phyloP scores from a whole-genome alignment of 2,888 invertebrate species.

The Zele albiditarsus region DNA sequence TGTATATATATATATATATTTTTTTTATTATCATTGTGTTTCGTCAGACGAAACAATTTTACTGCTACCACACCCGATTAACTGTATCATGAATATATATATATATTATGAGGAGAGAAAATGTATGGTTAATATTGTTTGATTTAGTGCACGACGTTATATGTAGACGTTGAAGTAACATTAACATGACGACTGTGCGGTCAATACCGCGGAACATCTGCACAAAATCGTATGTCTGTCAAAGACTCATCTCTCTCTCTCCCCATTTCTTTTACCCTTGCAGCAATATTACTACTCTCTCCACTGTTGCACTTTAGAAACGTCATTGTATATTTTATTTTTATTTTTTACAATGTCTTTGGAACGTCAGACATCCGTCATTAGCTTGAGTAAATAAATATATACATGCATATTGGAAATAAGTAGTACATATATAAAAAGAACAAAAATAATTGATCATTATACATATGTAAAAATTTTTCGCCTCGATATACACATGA shows the following conservation, averaged over 20 bases:
- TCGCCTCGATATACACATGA: background rate
- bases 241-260: constrained; percentile 15
- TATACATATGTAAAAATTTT: background rate
- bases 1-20: no score
- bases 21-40: background rate
- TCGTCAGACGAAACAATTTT: constrained; percentile 19
- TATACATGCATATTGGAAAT: background rate
- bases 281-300: constrained; percentile 11
- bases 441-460: constrained; percentile 7
- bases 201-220: constrained; percentile 36
- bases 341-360: constrained; percentile 46
- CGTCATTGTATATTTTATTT: constrained; percentile 20
- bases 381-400: constrained; percentile 8
- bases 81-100: constrained; percentile 47
- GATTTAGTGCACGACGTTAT: constrained; percentile 52
- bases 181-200: constrained; percentile 44
- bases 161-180: constrained; percentile 49
- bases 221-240: constrained; percentile 36
- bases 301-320: constrained; percentile 10
- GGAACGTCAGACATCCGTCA: constrained; percentile 35
- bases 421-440: constrained; percentile 11
- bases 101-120: constrained; percentile 43
- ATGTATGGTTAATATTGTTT: constrained; percentile 53
- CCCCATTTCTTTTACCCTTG: background rate
- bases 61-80: constrained; percentile 47